A percentile compares a stretch with the other conserved stretches of the same genome.
Evolutionary conservation across 2,888 invertebrate genomes (phyloP).

Genomic region (Parthenolecanium corni): DNA sequence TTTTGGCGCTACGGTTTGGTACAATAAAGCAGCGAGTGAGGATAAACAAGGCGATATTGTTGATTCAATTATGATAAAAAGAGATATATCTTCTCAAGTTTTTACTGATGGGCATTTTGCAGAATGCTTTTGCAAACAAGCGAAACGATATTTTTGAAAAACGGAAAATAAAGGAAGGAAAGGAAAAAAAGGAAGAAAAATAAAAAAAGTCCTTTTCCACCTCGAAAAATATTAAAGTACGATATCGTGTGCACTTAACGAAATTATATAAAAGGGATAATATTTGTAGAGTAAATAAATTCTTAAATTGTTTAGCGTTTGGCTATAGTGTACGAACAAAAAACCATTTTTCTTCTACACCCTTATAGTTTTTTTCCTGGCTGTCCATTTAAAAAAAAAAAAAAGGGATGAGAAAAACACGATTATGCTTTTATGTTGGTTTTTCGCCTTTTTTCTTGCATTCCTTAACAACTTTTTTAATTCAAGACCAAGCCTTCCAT

Average conservation of each 20-base stretch:
- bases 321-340: no score
- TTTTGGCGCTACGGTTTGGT: not conserved
- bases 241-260: conserved; percentile 6
- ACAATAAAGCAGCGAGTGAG: conserved; percentile 5
- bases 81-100: conserved; percentile 20
- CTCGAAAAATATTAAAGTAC: no score
- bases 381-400: not conserved
- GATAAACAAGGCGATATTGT: conserved; percentile 23
- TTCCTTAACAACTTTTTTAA: no score
- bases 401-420: not conserved
- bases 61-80: conserved; percentile 25
- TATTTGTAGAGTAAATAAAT: conserved; percentile 17
- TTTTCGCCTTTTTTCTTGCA: not conserved
- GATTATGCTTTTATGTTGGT: not conserved
- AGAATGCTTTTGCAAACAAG: conserved; percentile 12
- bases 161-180: no score
- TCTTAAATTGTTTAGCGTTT: not conserved
- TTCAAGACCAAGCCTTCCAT: no score
- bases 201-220: not conserved
- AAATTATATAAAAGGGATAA: conserved; percentile 22
- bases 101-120: not conserved
- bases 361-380: no score
- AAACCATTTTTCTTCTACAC: no score
- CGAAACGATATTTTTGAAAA: not conserved
- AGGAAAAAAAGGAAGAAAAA: no score